Conservation (phyloP, 2,888 invertebrate species). For the Andrena camellia region DNA sequence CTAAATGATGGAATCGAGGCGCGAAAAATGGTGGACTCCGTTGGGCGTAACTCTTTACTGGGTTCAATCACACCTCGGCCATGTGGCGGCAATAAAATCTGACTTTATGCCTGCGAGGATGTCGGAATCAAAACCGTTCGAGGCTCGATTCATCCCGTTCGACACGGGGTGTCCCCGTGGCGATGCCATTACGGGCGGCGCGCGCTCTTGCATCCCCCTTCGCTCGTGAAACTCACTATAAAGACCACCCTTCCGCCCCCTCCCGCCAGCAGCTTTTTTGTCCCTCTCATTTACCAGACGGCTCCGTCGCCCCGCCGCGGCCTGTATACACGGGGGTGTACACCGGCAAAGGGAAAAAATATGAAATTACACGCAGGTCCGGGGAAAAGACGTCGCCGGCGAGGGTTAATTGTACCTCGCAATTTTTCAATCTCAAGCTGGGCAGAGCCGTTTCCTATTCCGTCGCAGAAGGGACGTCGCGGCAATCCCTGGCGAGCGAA, state of each 20-base stretch:
- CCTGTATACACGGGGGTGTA: conserved; percentile 4
- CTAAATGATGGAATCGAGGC: background rate
- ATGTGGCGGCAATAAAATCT: conserved; percentile 45
- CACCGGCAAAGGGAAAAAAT: conserved; percentile 20
- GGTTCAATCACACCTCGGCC: conserved; percentile 47
- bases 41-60: conserved; percentile 34
- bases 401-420: conserved; percentile 45
- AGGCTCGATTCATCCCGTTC: conserved; percentile 43
- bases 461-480: background rate
- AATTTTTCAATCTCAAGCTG: conserved; percentile 38
- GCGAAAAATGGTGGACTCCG: conserved; percentile 34
- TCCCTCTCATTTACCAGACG: conserved; percentile 5
- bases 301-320: background rate
- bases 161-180: conserved; percentile 22
- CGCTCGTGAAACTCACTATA: conserved; percentile 27
- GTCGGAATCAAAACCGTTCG: conserved; percentile 34
- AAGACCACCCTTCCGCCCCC: conserved; percentile 18
- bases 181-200: conserved; percentile 7
- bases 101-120: conserved; percentile 22
- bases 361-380: conserved; percentile 27
- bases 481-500: background rate
- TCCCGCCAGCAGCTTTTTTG: conserved; percentile 1
- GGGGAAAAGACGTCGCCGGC: conserved; percentile 8
- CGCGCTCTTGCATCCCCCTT: conserved; percentile 2
- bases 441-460: background rate